Conservation (phyloP, 2,797 vertebrate genomes). For the Siniperca scherzeri region DNA sequence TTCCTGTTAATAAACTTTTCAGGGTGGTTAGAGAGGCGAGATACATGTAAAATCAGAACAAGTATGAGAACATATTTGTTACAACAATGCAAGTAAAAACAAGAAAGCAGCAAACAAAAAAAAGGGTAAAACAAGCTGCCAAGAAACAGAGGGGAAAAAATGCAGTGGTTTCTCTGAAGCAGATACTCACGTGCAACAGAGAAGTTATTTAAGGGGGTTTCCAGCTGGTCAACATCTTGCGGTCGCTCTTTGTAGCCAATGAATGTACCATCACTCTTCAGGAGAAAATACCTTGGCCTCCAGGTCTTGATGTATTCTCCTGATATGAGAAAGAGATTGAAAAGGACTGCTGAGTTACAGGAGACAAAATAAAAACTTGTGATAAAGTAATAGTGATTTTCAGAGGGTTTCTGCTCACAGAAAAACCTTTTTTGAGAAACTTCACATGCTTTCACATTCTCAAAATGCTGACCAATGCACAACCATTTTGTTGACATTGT, state of each 20-base stretch:
- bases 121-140: slow-evolving; percentile 45
- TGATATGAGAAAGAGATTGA: slow-evolving; percentile 73
- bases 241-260: slow-evolving; percentile 98
- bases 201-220: slow-evolving; percentile 98
- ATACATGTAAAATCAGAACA: slow-evolving; percentile 7
- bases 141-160: slow-evolving; percentile 54
- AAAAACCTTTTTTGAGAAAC: slow-evolving; percentile 21
- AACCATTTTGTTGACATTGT: slow-evolving; percentile 40
- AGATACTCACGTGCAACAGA: slow-evolving; percentile 96
- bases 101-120: slow-evolving; percentile 49
- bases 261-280: slow-evolving; percentile 97
- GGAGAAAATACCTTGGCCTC: slow-evolving; percentile 96
- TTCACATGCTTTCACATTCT: slow-evolving; percentile 26
- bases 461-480: slow-evolving; percentile 23
- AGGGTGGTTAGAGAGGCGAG: neutral
- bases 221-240: slow-evolving; percentile 95
- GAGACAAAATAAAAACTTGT: slow-evolving; percentile 26
- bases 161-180: slow-evolving; percentile 62
- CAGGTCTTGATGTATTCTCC: slow-evolving; percentile 99
- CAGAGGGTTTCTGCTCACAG: neutral
- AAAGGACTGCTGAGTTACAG: slow-evolving; percentile 3
- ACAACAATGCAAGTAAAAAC: slow-evolving; percentile 42
- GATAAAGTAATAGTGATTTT: slow-evolving; percentile 1
- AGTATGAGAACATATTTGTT: slow-evolving; percentile 20
- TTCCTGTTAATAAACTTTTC: slow-evolving; percentile 10